Evolutionary conservation across 2,888 invertebrate genomes (phyloP).

Genomic region (Drosophila yooni): DNA sequence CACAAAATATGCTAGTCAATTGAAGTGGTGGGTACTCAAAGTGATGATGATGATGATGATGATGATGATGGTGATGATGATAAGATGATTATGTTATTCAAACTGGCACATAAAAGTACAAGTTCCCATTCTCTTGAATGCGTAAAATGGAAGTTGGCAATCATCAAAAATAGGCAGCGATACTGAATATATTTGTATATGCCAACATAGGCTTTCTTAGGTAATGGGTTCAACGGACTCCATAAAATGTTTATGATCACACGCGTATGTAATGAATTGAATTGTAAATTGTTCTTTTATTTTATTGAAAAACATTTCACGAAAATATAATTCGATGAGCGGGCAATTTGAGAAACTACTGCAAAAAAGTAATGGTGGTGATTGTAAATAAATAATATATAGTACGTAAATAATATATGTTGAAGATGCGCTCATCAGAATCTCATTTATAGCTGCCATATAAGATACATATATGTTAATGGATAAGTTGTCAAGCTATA

Average conservation of each 20-base stretch:
- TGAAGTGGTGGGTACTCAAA: constrained; percentile 20
- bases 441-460: not conserved
- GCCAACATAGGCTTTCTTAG: not conserved
- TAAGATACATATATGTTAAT: not conserved
- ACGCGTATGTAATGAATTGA: not conserved
- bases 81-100: not conserved
- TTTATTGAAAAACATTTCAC: not conserved
- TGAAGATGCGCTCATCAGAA: not conserved
- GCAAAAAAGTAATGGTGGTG: not conserved
- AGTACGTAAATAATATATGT: not conserved
- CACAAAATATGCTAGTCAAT: constrained; percentile 14
- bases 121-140: not conserved
- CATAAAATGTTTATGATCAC: not conserved
- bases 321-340: not conserved
- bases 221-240: not conserved
- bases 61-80: constrained; percentile 24
- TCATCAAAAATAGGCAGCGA: not conserved
- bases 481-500: not conserved
- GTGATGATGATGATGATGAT: constrained; percentile 16
- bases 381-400: not conserved
- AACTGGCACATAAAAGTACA: not conserved
- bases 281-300: not conserved
- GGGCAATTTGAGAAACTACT: not conserved
- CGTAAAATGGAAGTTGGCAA: not conserved
- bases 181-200: not conserved